Evolutionary conservation across 2,888 invertebrate species (phyloP).

Genomic region (Lasioglossum oenotherae): DNA sequence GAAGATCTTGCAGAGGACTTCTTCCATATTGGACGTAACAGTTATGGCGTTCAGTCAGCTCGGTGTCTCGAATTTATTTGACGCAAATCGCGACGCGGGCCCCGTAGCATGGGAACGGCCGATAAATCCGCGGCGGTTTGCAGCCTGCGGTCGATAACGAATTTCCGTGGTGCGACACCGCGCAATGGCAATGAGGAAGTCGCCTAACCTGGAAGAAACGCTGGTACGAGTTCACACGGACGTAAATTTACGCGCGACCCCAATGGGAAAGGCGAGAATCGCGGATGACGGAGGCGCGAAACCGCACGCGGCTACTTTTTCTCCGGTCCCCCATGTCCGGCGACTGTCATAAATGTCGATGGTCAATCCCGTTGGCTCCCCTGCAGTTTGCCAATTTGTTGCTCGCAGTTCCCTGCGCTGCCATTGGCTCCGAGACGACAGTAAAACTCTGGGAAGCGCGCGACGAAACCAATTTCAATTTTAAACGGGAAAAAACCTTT

Average conservation of each 20-base stretch:
- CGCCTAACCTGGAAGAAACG: constrained; percentile 34
- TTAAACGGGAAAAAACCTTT: background rate
- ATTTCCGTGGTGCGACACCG: constrained; percentile 50
- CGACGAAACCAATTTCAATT: background rate
- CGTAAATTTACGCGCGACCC: constrained; percentile 61
- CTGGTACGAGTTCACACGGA: constrained; percentile 43
- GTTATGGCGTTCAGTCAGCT: background rate
- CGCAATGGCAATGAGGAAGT: constrained; percentile 66
- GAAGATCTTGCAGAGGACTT: background rate
- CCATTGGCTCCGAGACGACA: background rate
- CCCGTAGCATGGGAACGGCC: background rate
- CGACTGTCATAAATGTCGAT: constrained; percentile 57
- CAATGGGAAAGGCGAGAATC: constrained; percentile 47
- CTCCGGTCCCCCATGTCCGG: background rate
- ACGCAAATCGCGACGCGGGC: constrained; percentile 31
- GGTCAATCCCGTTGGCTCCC: constrained; percentile 29
- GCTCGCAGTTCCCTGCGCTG: constrained; percentile 16
- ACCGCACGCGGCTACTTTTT: constrained; percentile 45
- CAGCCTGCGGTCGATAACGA: constrained; percentile 49
- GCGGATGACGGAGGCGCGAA: constrained; percentile 44
- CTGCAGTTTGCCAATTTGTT: constrained; percentile 24
- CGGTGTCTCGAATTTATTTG: constrained; percentile 32
- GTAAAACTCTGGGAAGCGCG: background rate
- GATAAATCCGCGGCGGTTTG: constrained; percentile 25
- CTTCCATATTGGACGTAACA: background rate